Base-by-base conservation (phyloP, 2,113 vertebrate species). In the Pseudopodoces humilis region DNA sequence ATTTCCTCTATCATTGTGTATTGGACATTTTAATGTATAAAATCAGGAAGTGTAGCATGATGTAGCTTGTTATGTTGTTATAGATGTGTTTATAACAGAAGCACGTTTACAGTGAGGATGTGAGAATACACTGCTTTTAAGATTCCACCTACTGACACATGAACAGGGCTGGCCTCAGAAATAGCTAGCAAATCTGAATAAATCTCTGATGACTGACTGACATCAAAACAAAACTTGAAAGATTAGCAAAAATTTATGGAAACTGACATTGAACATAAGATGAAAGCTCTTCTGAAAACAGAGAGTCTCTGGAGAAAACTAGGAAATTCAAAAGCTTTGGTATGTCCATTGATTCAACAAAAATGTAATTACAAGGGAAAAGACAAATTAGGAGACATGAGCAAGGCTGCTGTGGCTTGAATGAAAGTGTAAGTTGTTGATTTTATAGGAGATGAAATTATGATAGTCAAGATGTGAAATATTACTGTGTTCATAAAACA, bases 161-260 rank as follows among this genome's bases (percentile, higher is more conserved):
- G n/a, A 89, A 74, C 10, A 58, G 7, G 53, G 24, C 46, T 39
- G 60, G 72, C 49, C 41, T 90, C 49, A 74, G 33, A 86, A 70
- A 33, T 46, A 83, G 23, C 41, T 53, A 39, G 30, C 35, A 89
- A 77, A 78, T 82, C 65, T 58, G 31, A 79, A 37, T 62, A 90
- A 92, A 75, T 24, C 25, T 79, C 83, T 14, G 2, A n/a, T 53
- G 60, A 65, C n/a, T 90, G 24, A 77, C 7, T 59, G 33, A 85
- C n/a, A 63, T 50, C 69, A 91, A 88, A 94, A 74, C 6, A 90
- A 70, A 88, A 94, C 59, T 43, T 62, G 20, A 53, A 95, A 86
- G 58, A 88, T 72, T 30, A 92, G 55, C 39, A 94, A 93, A 39
- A 82, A 65, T 94, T 91, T 94, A 74, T 59, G 65, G 71, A 90